Conservation (phyloP, 2,888 invertebrate genomes). For the Cryptops parisi region DNA sequence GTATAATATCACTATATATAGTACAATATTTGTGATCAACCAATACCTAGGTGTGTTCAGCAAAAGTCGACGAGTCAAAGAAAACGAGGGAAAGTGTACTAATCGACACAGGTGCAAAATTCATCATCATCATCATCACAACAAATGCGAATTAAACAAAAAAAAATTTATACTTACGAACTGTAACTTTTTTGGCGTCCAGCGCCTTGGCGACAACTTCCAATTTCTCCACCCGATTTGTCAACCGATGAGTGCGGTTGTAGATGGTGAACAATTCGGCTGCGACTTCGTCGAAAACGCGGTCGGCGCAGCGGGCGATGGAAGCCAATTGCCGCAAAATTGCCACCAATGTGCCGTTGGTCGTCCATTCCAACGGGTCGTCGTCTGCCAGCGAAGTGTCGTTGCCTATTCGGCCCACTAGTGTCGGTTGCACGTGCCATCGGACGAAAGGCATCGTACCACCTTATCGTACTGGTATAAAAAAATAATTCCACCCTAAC, state of each 20-base stretch:
- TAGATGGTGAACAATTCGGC: constrained; percentile 56
- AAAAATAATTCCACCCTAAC: too few species aligned
- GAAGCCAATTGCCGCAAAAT: constrained; percentile 73
- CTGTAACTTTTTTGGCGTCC: constrained; percentile 81
- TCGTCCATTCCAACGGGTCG: constrained; percentile 73
- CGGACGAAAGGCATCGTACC: constrained; percentile 67
- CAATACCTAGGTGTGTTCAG: too few species aligned
- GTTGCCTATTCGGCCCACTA: constrained; percentile 52
- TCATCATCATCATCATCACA: background rate
- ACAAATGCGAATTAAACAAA: background rate
- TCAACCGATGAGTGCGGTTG: constrained; percentile 54
- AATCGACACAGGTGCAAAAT: background rate
- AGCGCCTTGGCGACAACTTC: constrained; percentile 54
- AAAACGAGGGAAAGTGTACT: background rate
- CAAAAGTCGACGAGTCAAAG: too few species aligned
- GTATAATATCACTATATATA: too few species aligned
- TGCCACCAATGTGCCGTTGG: constrained; percentile 71
- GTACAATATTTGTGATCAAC: too few species aligned
- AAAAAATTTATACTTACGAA: constrained; percentile 67
- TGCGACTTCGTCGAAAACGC: constrained; percentile 69
- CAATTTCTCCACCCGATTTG: constrained; percentile 51
- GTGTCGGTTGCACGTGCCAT: constrained; percentile 66
- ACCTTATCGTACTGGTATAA: background rate
- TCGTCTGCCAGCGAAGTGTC: constrained; percentile 38
- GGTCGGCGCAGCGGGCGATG: constrained; percentile 63